Base-by-base conservation (phyloP, 2,888 invertebrate genomes). In the Macropis europaea region DNA sequence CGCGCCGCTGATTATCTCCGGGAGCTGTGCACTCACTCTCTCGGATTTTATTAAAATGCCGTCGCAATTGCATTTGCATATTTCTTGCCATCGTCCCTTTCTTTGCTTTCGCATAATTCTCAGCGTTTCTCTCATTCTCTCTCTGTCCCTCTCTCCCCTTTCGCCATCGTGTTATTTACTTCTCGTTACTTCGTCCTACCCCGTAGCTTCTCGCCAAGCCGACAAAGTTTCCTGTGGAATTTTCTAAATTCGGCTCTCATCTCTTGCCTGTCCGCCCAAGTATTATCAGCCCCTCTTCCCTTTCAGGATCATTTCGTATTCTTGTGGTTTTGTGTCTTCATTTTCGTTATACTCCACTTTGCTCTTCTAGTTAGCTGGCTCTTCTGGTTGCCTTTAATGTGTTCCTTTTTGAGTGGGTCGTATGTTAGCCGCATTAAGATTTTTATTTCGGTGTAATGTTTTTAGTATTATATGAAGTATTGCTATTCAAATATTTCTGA, bases 51-150 rank as follows among this genome's bases (percentile, higher is more conserved):
- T 70, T 70, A 70, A 70, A 70, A 70, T 53, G 34, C 59, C 70
- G 71, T 40, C 40, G 53, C 70, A 69, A 70, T 53, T 42, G 48
- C 52, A 70, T 70, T 70, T 70, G 70, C 70, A 70, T 70, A 70
- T 42, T 69, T 70, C 70, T 70, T 59, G 24, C 34, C 47, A 13
- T 40, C 40, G 43, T 36, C 36, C 28, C 40, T 48, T 69, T 47
- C 59, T 53, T 60, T 28, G 47, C 45, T 36, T 22, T 42, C 59
- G 71, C 53, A 70, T 69, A 70, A 70, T 70, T 59, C 71, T 60
- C 28, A 7, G 6, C 26, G 70, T 45, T 32, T 36, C 69, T 15
- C 19, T 13, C 32, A n/a, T 36, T 9, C 17, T 28, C 7, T 3
- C 11, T 15, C n/a, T 28, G 3, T 11, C 28, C 13, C 40, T 50